phyloP scores from a whole-genome alignment of 64 coral and sea anemone species.

The Catalaphyllia jardinei region DNA sequence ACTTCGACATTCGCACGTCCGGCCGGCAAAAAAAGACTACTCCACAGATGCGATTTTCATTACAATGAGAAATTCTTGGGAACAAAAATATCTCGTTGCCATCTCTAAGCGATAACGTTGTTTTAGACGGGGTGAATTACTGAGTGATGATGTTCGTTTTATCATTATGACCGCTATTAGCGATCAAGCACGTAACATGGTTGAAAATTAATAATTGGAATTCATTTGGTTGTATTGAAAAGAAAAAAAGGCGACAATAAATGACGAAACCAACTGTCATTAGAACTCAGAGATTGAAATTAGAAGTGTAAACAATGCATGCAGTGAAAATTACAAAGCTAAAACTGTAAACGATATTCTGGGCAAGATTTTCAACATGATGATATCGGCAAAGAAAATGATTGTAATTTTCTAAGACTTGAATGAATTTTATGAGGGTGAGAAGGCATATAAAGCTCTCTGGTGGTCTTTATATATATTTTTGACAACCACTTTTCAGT shows the following conservation, averaged over 20 bases:
- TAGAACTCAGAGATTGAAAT: not conserved
- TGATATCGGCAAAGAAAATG: not conserved
- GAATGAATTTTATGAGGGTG: too few relatives aligned
- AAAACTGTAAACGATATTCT: not conserved
- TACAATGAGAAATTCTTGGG: not conserved
- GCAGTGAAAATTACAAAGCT: not conserved
- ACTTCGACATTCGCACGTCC: not conserved
- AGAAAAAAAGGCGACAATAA: not conserved
- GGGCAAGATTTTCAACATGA: not conserved
- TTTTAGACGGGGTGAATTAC: not conserved
- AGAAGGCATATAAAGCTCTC: not conserved
- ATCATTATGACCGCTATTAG: not conserved
- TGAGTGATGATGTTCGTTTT: not conserved
- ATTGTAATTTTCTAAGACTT: too few relatives aligned
- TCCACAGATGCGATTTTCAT: constrained; percentile 17
- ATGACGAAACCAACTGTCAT: not conserved
- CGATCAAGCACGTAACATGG: not conserved
- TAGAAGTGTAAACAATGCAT: constrained; percentile 1
- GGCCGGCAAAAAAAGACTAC: not conserved
- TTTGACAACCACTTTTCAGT: too few relatives aligned
- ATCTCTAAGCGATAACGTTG: not conserved
- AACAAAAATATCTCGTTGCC: not conserved
- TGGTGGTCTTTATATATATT: not conserved
- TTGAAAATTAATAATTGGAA: constrained; percentile 4
- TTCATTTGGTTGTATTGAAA: not conserved